Percentiles rank a stretch among this genome's conserved stretches.
Conservation (phyloP, 2,113 vertebrate species). For the Alouatta palliata region DNA sequence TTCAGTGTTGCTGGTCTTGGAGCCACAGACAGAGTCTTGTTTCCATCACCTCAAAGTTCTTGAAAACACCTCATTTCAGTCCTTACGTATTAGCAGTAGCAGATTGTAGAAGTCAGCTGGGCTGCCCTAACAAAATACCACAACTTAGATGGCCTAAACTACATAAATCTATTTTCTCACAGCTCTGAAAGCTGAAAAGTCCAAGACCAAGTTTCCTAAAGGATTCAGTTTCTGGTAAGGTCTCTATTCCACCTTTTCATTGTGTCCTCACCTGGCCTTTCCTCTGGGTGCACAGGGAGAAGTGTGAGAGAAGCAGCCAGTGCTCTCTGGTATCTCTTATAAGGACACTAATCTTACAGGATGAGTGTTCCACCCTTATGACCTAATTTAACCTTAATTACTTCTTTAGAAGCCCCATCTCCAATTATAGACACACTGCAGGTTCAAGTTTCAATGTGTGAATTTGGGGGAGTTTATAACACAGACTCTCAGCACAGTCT, state of each 20-base stretch:
- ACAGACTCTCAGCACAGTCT: background rate
- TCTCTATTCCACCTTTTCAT: background rate
- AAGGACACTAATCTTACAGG: background rate
- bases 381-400: background rate
- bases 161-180: background rate
- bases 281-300: background rate
- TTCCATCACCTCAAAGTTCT: background rate
- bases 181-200: background rate
- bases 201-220: background rate
- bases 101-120: background rate
- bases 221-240: background rate
- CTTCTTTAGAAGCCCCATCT: background rate
- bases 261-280: background rate
- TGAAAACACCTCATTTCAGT: background rate
- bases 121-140: background rate
- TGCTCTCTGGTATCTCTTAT: background rate
- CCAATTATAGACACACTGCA: background rate
- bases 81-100: background rate
- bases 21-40: background rate
- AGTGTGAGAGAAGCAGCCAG: background rate
- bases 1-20: background rate
- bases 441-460: background rate
- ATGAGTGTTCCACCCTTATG: background rate
- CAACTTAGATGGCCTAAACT: background rate
- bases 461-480: background rate